These are phyloP conservation scores for Prunella himalayana DNA, from an alignment of 2,113 vertebrate species.

Conservation along the genomic window DNA sequence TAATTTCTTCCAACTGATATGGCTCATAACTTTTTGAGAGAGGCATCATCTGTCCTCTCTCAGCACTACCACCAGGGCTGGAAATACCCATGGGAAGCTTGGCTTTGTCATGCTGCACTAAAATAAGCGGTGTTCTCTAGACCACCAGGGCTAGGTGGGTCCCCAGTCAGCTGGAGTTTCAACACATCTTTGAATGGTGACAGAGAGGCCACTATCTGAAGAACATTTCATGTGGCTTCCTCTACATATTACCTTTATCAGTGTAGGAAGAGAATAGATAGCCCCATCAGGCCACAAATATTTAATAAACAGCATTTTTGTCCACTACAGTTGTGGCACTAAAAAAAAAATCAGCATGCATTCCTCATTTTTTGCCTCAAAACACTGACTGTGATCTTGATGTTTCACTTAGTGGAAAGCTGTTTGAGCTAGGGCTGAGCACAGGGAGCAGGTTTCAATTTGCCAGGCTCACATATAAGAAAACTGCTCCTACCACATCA, in stretches of 20 bases:
- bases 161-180: background rate
- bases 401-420: conserved; percentile 5
- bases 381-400: conserved; percentile 6
- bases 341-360: background rate
- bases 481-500: background rate
- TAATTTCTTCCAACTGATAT: background rate
- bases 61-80: background rate
- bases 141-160: background rate
- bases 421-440: background rate
- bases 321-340: background rate
- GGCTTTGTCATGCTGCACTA: background rate
- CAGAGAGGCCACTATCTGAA: background rate
- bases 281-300: background rate
- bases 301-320: background rate
- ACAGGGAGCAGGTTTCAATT: background rate
- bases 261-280: background rate
- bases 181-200: fast-evolving
- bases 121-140: background rate
- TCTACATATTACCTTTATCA: background rate
- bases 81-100: background rate
- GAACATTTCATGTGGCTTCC: background rate
- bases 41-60: background rate
- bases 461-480: background rate
- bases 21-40: background rate
- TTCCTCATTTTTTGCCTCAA: background rate